phyloP scores from a whole-genome alignment of 1,140 invertebrate species.

The Trachymyrmex cornetzi region DNA sequence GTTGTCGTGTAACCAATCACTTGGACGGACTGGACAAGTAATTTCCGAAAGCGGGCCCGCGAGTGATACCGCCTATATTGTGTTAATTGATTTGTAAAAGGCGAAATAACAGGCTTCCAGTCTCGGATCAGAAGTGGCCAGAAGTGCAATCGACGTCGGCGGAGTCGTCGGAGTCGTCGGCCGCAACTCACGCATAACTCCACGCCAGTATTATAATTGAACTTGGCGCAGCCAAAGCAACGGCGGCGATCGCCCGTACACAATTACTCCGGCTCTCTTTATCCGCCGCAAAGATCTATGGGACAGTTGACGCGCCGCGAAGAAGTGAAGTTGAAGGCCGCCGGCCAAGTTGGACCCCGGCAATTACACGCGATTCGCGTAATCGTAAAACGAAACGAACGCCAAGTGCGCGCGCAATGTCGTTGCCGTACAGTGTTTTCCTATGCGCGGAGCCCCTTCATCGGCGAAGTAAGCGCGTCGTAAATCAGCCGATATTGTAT shows the following conservation, averaged over 20 bases:
- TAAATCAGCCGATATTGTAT: slow-evolving; percentile 76
- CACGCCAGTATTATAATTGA: slow-evolving; percentile 72
- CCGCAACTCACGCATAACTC: slow-evolving; percentile 50
- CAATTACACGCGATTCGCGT: slow-evolving; percentile 82
- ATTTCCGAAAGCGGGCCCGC: slow-evolving; percentile 30
- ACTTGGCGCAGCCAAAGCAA: not conserved
- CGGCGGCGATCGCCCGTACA: slow-evolving; percentile 51
- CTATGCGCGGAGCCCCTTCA: slow-evolving; percentile 62
- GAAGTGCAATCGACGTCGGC: slow-evolving; percentile 54
- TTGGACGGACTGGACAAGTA: not conserved
- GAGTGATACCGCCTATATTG: not conserved
- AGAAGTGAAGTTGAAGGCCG: slow-evolving; percentile 76
- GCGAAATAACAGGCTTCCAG: slow-evolving; percentile 40
- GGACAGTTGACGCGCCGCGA: slow-evolving; percentile 73
- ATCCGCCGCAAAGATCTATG: slow-evolving; percentile 76
- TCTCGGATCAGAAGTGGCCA: slow-evolving; percentile 1
- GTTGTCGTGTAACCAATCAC: not conserved
- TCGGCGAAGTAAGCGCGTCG: slow-evolving; percentile 72
- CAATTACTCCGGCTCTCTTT: slow-evolving; percentile 72
- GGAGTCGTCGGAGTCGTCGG: not conserved
- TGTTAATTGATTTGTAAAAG: slow-evolving; percentile 72
- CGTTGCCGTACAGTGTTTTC: slow-evolving; percentile 56
- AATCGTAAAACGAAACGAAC: slow-evolving; percentile 81
- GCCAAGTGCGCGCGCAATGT: slow-evolving; percentile 73
- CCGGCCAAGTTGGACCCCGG: slow-evolving; percentile 67